phyloP scores from a whole-genome alignment of 2,888 invertebrate genomes.

The Lordiphosa andalusiaca region DNA sequence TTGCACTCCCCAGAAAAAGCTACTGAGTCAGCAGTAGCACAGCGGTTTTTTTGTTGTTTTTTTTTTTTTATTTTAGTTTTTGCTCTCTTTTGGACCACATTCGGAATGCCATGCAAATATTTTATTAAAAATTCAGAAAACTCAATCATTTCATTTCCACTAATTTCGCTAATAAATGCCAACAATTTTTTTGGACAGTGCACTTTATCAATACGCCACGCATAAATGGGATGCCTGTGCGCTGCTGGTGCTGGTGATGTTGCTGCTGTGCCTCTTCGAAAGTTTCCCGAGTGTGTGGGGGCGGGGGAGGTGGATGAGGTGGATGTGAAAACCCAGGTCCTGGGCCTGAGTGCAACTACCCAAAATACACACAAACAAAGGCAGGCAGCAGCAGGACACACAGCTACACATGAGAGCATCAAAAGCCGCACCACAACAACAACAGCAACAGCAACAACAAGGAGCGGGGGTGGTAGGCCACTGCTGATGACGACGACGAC shows the following conservation, averaged over 20 bases:
- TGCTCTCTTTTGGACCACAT: too few relatives aligned
- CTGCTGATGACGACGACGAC: conserved; percentile 40
- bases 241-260: conserved; percentile 33
- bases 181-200: conserved; percentile 36
- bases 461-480: conserved; percentile 26
- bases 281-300: conserved; percentile 20
- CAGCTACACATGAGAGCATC: conserved; percentile 61
- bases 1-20: too few relatives aligned
- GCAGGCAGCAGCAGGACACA: conserved; percentile 33
- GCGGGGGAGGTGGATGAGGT: conserved; percentile 19
- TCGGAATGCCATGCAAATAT: too few relatives aligned
- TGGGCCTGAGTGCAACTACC: conserved; percentile 64
- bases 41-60: too few relatives aligned
- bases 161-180: background rate
- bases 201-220: conserved; percentile 67
- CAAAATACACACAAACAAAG: conserved; percentile 19
- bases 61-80: too few relatives aligned
- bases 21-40: too few relatives aligned
- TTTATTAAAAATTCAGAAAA: too few relatives aligned
- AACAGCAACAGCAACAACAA: conserved; percentile 39
- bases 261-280: conserved; percentile 42
- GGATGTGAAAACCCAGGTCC: conserved; percentile 21
- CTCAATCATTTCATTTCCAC: too few relatives aligned
- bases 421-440: conserved; percentile 67
- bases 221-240: conserved; percentile 50